Evolutionary conservation across 2,888 invertebrate species (phyloP), one percentile per base, ranked within the genome.

Genomic region (Noctua fimbriata): DNA sequence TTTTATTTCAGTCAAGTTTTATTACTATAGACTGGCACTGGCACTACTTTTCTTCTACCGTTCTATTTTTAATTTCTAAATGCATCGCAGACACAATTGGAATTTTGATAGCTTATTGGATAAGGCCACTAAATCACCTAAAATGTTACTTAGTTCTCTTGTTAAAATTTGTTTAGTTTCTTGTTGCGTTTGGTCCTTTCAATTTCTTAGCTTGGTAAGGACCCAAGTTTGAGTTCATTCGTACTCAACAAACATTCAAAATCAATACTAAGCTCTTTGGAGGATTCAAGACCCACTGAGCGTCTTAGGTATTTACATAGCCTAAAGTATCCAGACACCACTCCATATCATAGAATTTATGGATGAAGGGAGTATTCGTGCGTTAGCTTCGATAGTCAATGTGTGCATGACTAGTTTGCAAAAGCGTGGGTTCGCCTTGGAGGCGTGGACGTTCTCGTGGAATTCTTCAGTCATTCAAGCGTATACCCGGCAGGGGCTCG

Each of bases 51-150:
- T 44, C n/a, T 70, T 79, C 36, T 52, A 70, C 36, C 32, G 58
- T n/a, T 66, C 65, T 81, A 70, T 79, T 66, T 79, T 44, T 81
- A 36, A 32, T 63, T 81, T 70, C 69, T 74, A 74, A 71, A 85
- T 75, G 47, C 66, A 69, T 69, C 82, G 58, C 18, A 71, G 47
- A 71, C 32, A 58, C 32, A 65, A 73, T 28, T 75, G 71, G 41
- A 67, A 58, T 71, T 18, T 65, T 24, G 16, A 47, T 81, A 77
- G 76, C 21, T 44, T 36, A 67, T 21, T 10, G 21, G n/a, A 52
- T 67, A 52, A 18, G 2, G 47, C 60, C 16, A 65, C 18, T 9
- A 36, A 44, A 47, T 52, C 28, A 69, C 12, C 5, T 36, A 58
- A 77, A 76, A 47, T 55, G 65, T 77, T 83, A 65, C 77, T 75